Percentiles rank a stretch among this genome's conserved stretches.
phyloP scores from a whole-genome alignment of 2,888 invertebrate genomes.

The Hirtodrosophila alboralis region DNA sequence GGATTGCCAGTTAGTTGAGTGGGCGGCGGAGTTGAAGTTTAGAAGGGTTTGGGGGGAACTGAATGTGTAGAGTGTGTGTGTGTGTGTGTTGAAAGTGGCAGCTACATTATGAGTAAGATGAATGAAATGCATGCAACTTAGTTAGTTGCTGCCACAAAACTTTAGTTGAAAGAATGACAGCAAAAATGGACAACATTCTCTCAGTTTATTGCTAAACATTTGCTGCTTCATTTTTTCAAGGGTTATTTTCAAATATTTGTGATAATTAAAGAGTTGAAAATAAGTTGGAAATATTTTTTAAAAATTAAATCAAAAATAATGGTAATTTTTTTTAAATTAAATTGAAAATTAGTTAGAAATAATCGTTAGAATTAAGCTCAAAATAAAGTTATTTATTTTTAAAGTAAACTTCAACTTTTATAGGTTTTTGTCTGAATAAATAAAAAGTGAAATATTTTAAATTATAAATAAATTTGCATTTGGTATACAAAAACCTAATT shows the following conservation, averaged over 20 bases:
- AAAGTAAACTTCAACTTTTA: too few species aligned
- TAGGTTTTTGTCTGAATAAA: too few species aligned
- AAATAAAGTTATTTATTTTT: too few species aligned
- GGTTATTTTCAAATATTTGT: too few species aligned
- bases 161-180: conserved; percentile 30
- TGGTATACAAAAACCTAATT: too few species aligned
- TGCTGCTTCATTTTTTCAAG: background rate
- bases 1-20: conserved; percentile 30
- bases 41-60: background rate
- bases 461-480: too few species aligned
- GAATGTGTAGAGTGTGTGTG: conserved; percentile 31
- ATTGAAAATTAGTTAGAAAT: too few species aligned
- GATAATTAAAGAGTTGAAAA: background rate
- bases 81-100: conserved; percentile 57
- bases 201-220: conserved; percentile 28
- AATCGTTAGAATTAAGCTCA: too few species aligned
- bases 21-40: conserved; percentile 1
- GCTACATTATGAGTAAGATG: conserved; percentile 51
- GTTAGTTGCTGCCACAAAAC: conserved; percentile 10
- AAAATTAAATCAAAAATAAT: too few species aligned
- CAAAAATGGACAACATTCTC: conserved; percentile 27
- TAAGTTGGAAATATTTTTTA: too few species aligned
- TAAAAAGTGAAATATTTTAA: too few species aligned
- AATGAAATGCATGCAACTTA: conserved; percentile 37
- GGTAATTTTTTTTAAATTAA: too few species aligned